phyloP scores from a whole-genome alignment of 2,113 vertebrate genomes.

The Paracyprichromis sp. region DNA sequence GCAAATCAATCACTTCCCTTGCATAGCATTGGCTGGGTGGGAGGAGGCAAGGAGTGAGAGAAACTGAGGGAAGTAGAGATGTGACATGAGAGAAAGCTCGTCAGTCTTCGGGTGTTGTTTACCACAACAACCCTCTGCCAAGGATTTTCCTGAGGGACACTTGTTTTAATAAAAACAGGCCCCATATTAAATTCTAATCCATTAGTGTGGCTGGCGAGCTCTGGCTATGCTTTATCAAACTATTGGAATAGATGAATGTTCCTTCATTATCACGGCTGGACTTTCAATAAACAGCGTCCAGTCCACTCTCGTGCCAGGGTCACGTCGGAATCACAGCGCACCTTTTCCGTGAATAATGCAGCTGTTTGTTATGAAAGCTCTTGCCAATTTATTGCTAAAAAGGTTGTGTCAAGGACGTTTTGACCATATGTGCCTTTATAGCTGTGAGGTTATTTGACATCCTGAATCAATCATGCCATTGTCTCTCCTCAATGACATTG shows the following conservation, averaged over 20 bases:
- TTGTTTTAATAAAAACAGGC: slow-evolving; percentile 64
- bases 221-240: slow-evolving; percentile 47
- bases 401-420: slow-evolving; percentile 49
- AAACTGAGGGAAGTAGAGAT: slow-evolving; percentile 8
- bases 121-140: slow-evolving; percentile 44
- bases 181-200: slow-evolving; percentile 65
- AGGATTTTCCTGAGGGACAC: slow-evolving; percentile 60
- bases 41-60: background rate
- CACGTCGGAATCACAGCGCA: slow-evolving; percentile 1
- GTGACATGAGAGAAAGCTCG: slow-evolving; percentile 23
- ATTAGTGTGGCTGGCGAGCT: slow-evolving; percentile 53
- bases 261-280: slow-evolving; percentile 55
- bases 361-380: slow-evolving; percentile 22
- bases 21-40: slow-evolving; percentile 12
- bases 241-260: slow-evolving; percentile 56
- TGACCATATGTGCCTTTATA: slow-evolving; percentile 18
- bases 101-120: slow-evolving; percentile 49
- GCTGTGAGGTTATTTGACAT: background rate
- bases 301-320: slow-evolving; percentile 5
- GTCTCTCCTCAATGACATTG: background rate
- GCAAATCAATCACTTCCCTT: slow-evolving; percentile 67
- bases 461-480: slow-evolving; percentile 5
- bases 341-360: slow-evolving; percentile 23
- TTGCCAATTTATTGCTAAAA: slow-evolving; percentile 8
- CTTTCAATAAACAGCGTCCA: slow-evolving; percentile 35